Base-by-base conservation (phyloP, 2,797 vertebrate species). In the Scolopax bukidnonensis region DNA sequence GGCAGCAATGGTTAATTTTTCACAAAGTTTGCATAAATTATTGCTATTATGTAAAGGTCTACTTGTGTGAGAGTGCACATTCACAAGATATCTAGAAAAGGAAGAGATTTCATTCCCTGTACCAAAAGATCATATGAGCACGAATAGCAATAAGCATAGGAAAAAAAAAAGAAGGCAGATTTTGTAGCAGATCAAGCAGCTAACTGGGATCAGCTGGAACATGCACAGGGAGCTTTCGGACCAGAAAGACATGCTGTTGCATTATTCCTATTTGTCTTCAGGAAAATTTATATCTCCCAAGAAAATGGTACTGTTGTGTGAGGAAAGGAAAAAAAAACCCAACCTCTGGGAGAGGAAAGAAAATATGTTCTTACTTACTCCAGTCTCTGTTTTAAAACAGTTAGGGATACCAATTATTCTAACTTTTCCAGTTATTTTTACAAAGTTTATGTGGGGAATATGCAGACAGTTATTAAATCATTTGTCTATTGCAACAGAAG, bases 401-500 rank as follows among this genome's bases (percentile, higher is more conserved):
- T 12, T 78, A 57, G 40, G 41, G 65, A 73, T 90, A 85, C 24
- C 56, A 63, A 11, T 59, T 69, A 64, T 60, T 8, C 43, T 83
- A 65, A 73, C 33, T 40, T 60, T 56, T 60, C 25, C 63, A 33
- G 92, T 65, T 64, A 47, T 48, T 95, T 94, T 87, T 71, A 38
- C 77, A 83, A 89, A 89, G 67, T 60, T 64, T 24, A 12, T 32
- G 57, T 63, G 61, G 96, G 90, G 70, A 84, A 69, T 65, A 79
- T 17, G 87, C 79, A 88, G 96, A 63, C 84, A 91, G 43, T 80
- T 63, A 61, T 83, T 63, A 91, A 92, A 90, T 74, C 51, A 69
- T 86, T 87, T 95, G 84, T 80, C 81, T 48, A 1, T 77, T 85
- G 96, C 93, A 95, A 92, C 75, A 95, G 73, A 82, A 97, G 95